phyloP scores from a whole-genome alignment of 1,140 invertebrate species.

The Mizuhopecten yessoensis region DNA sequence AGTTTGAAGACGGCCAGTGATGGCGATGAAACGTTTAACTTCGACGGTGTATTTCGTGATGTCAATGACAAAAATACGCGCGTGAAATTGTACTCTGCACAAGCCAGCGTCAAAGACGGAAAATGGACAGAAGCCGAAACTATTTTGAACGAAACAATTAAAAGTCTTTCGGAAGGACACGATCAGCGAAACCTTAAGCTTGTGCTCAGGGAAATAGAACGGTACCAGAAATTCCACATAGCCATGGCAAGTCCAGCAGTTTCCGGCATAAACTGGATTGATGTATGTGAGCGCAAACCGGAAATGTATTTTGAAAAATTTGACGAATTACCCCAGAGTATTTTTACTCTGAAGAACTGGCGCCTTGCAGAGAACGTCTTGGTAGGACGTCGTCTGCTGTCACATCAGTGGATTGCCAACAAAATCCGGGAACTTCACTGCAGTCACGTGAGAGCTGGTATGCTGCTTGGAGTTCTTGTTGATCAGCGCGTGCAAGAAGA shows the following conservation, averaged over 20 bases:
- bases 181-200: slow-evolving; percentile 64
- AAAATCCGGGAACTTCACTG: slow-evolving; percentile 74
- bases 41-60: slow-evolving; percentile 71
- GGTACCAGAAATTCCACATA: slow-evolving; percentile 63
- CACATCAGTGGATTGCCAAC: slow-evolving; percentile 67
- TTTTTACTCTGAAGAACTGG: slow-evolving; percentile 66
- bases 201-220: slow-evolving; percentile 65
- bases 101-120: slow-evolving; percentile 59
- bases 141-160: slow-evolving; percentile 54
- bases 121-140: slow-evolving; percentile 64
- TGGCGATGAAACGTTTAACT: slow-evolving; percentile 65
- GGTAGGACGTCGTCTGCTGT: slow-evolving; percentile 69
- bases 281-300: slow-evolving; percentile 53
- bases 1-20: slow-evolving; percentile 64
- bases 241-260: slow-evolving; percentile 41
- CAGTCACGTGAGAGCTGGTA: slow-evolving; percentile 67
- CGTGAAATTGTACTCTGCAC: slow-evolving; percentile 63
- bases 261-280: slow-evolving; percentile 63
- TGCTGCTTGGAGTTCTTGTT: slow-evolving; percentile 67
- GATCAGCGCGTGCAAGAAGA: slow-evolving; percentile 69
- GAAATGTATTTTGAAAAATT: slow-evolving; percentile 66
- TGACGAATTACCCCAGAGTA: slow-evolving; percentile 70
- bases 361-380: slow-evolving; percentile 51
- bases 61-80: slow-evolving; percentile 63
- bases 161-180: slow-evolving; percentile 57